Evolutionary conservation across 2,888 invertebrate genomes (phyloP), one percentile per base, ranked within the genome.

Genomic region (Mythimna lalbum): DNA sequence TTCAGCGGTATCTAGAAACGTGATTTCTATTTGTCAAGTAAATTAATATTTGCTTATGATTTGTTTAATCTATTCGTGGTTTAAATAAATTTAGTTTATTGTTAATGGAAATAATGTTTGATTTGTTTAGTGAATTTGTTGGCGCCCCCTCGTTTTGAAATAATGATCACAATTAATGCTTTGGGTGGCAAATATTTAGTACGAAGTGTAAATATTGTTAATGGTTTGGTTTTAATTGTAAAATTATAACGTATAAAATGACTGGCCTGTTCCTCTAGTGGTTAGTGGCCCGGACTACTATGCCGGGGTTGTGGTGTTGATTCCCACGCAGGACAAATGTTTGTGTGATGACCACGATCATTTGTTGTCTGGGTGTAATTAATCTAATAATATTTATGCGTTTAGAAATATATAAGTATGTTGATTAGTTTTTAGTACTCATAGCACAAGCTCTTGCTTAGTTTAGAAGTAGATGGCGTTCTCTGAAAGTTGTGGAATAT

Each of bases 21-120:
- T 74, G 76, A 73, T 74, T 82, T 73, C 73, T 80, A 82, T 83
- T 83, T 80, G 82, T 77, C 74, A 65, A 66, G 69, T 69, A 73
- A 63, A 73, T 73, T 70, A 23, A 68, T 76, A 72, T 76, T 83
- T 69, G 33, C 43, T 53, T 73, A 55, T 63, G 69, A 79, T 80
- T 72, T 73, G 71, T 83, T 66, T 59, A 71, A 65, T 56, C 4
- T 23, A 66, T 61, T 69, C 19, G 47, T 59, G 55, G 57, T 69
- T 69, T 71, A 69, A 71, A 73, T 81, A 10, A 73, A 69, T 81
- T 60, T 67, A 17, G 65, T 74, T 72, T 71, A 64, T 70, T 59
- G 50, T 50, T 69, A 63, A 47, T 67, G 43, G 43, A 62, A 65
- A 69, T 75, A 63, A 52, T 75, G 52, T 72, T 74, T 70, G 55